Conservation (phyloP, 2,888 invertebrate species). For the Cataglyphis cursor region DNA sequence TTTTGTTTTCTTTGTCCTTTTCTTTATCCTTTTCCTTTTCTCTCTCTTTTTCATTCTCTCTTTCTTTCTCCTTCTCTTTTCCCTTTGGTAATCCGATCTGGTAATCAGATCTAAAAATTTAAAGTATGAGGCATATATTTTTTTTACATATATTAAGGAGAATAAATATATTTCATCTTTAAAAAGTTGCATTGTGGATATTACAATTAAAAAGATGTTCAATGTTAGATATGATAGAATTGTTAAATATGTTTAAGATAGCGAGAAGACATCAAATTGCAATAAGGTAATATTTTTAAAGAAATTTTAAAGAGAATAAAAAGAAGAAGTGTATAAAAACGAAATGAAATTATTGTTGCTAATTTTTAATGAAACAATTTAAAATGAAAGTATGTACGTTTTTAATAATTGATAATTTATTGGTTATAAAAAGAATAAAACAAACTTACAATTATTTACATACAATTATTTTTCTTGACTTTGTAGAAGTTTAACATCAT, state of each 20-base stretch:
- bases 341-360: neutral
- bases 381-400: neutral
- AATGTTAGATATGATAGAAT: neutral
- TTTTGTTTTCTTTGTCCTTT: neutral
- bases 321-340: neutral
- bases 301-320: neutral
- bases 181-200: neutral
- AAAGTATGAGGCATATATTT: neutral
- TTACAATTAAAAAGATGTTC: neutral
- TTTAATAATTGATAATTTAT: neutral
- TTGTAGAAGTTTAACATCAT: neutral
- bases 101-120: constrained; percentile 55
- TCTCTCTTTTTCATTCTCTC: neutral
- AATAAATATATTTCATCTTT: neutral
- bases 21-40: neutral
- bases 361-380: neutral
- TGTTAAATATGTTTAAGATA: neutral
- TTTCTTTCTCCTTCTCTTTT: neutral
- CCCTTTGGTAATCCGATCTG: neutral
- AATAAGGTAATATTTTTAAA: too few relatives aligned
- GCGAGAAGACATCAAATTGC: neutral
- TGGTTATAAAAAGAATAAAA: neutral
- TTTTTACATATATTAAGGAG: constrained; percentile 14
- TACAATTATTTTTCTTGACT: neutral
- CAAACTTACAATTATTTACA: neutral